Base-by-base conservation (phyloP, 2,113 vertebrate species). In the Misgurnus mizolepis region DNA sequence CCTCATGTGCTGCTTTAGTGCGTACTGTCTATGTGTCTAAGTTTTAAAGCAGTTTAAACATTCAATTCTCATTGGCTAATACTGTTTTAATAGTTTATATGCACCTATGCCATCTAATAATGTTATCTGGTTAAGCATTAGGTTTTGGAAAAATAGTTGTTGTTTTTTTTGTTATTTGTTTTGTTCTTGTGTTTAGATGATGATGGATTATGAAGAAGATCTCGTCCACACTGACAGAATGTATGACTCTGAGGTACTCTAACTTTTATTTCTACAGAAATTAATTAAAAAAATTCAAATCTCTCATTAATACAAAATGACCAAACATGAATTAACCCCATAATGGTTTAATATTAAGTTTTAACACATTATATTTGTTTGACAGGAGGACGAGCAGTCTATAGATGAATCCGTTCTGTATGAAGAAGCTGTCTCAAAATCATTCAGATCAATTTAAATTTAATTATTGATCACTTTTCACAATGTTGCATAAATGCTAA, bases 161-260 rank as follows among this genome's bases (percentile, higher is more conserved):
- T 22, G 22, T 22, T 22, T 34, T n/a, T n/a, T 34, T 34, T 34
- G 27, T 34, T 2, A 34, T 34, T 34, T 34, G 27, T 27, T 50
- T 10, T 70, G 43, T 53, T n/a, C 5, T 7, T 61, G 39, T 49
- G 17, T 47, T 10, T 8, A 86, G 85, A 64, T 50, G 69, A 12
- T 17, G 50, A 69, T 66, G 40, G 10, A 4, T 49, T 86, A 56
- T 34, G 58, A 18, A 15, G 85, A 86, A 49, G 82, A 80, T 3
- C 43, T 61, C 8, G n/a, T 82, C 8, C 76, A 60, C 22, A 45
- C 80, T 6, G 78, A 77, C 40, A 64, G 56, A 60, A 9, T 64
- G 5, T 62, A 40, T 40, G 90, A 84, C 6, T 86, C 86, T 87
- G 85, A 86, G 89, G 91, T 92, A 86, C 81, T 39, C 6, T 40